Base-by-base conservation (phyloP, 2,113 vertebrate genomes). In the Seriola aureovittata region DNA sequence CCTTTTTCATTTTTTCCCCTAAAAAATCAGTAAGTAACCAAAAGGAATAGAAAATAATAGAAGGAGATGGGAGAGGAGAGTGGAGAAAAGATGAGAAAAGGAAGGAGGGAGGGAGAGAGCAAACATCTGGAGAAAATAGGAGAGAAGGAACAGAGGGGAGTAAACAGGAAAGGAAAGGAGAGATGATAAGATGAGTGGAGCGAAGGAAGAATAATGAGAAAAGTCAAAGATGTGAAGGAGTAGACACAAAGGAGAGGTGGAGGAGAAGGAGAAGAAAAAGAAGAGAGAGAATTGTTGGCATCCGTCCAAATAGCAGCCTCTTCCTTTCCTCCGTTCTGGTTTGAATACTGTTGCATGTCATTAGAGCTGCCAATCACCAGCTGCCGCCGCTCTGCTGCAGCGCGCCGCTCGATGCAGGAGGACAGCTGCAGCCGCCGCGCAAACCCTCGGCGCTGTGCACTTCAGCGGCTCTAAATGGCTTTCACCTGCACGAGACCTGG, bases 281-380 rank as follows among this genome's bases (percentile, higher is more conserved):
- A 70, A 21, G 82, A 59, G 55, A 58, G 85, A 74, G 46, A 64
- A 50, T 12, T 23, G 52, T 54, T 90, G 86, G 85, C 84, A 71
- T 57, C 23, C 7, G 17, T 82, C 85, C 89, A 91, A 78, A 50
- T 8, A 55, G 23, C 73, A 76, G 81, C 76, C 76, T 86, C 85
- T 75, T 82, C 73, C 62, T 84, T 60, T 83, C 64, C 71, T 66
- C 14, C n/a, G 58, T 79, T 85, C 78, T 73, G 84, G 59, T 90
- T 57, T 86, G 77, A 84, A 90, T 71, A 57, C 80, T 55, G 86
- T 82, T 78, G 81, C 88, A 86, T 84, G 85, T 86, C 87, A 88
- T 89, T 89, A 88, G 81, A 88, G 72, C 86, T 78, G 88, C 83
- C 88, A 90, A 80, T 90, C 91, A 91, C 7, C 84, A 89, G 85